These are phyloP conservation scores for Blastobasis lacticolella DNA, from an alignment of 2,888 invertebrate genomes.

Conservation along the genomic window DNA sequence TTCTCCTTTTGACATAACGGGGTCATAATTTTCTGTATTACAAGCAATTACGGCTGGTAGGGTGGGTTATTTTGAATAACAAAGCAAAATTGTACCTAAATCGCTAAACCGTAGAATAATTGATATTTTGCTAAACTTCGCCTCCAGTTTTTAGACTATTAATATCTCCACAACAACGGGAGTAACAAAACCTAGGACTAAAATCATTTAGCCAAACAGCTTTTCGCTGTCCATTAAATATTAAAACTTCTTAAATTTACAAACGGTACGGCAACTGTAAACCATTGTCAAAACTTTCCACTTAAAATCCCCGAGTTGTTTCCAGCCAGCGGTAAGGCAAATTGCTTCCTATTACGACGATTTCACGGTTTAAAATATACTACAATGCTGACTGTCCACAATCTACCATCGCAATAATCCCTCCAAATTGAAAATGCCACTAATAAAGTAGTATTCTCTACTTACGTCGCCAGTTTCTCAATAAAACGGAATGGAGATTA, in stretches of 20 bases:
- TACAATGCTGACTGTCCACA: not conserved
- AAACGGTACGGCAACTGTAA: conserved; percentile 25
- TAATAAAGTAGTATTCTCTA: conserved; percentile 16
- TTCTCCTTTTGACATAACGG: too few relatives aligned
- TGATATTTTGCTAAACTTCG: too few relatives aligned
- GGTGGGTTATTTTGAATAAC: too few relatives aligned
- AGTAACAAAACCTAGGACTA: not conserved
- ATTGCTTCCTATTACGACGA: conserved; percentile 16
- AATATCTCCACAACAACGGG: not conserved
- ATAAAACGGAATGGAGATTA: conserved; percentile 7
- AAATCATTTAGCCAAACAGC: conserved; percentile 11
- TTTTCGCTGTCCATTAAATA: conserved; percentile 24
- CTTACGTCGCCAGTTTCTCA: conserved; percentile 5
- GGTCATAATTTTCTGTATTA: too few relatives aligned
- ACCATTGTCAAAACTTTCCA: conserved; percentile 35
- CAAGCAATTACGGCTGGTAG: too few relatives aligned
- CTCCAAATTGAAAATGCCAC: conserved; percentile 17
- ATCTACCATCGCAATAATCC: conserved; percentile 13
- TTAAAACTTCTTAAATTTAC: conserved; percentile 32
- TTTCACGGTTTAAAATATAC: conserved; percentile 14
- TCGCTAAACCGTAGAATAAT: too few relatives aligned
- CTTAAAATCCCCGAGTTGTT: conserved; percentile 23
- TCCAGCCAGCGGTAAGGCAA: conserved; percentile 14
- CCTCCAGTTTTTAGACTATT: not conserved
- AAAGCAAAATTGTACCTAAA: too few relatives aligned